Conservation (phyloP, 2,113 vertebrate species). For the Acinonyx jubatus region DNA sequence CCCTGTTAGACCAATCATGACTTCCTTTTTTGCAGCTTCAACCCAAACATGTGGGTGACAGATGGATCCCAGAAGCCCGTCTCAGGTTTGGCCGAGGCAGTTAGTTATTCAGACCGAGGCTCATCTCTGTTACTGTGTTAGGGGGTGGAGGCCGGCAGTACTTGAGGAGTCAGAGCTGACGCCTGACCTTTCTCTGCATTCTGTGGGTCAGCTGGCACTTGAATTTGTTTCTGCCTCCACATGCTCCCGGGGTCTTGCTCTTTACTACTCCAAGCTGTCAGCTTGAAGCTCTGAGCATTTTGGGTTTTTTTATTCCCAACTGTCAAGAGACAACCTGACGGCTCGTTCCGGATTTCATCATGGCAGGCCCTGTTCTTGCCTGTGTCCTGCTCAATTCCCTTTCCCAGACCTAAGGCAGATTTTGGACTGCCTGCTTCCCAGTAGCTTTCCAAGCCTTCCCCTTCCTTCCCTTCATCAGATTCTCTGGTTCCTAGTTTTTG, state of each 20-base stretch:
- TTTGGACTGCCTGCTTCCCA: not conserved
- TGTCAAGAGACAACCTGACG: not conserved
- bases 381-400: not conserved
- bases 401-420: not conserved
- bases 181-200: not conserved
- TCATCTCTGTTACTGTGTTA: not conserved
- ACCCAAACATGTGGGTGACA: not conserved
- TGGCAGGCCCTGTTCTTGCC: not conserved
- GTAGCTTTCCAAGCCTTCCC: not conserved
- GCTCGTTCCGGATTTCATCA: not conserved
- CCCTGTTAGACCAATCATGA: too few relatives aligned
- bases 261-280: not conserved
- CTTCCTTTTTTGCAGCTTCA: not conserved
- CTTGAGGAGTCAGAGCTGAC: not conserved
- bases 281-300: not conserved
- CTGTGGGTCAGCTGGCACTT: not conserved
- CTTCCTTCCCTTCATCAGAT: not conserved
- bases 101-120: not conserved
- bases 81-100: not conserved
- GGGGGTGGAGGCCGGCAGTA: not conserved
- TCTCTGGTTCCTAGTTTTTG: not conserved
- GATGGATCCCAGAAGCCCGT: not conserved
- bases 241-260: not conserved
- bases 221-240: not conserved
- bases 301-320: not conserved